A percentile compares a stretch with the other conserved stretches of the same genome.
Evolutionary conservation across 2,888 invertebrate species (phyloP).

Genomic region (Eueremaeus valkanovi): DNA sequence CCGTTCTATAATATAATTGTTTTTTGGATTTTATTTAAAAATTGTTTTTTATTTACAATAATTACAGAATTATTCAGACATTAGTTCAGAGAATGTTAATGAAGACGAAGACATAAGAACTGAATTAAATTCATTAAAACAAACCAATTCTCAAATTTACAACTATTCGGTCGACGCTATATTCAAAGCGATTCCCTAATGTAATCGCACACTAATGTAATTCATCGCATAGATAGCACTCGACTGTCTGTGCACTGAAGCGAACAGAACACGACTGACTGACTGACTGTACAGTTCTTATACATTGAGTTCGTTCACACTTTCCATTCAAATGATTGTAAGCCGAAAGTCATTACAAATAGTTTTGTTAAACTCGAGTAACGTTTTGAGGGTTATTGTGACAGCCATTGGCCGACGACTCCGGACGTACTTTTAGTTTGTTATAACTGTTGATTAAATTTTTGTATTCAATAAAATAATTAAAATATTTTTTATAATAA

Average conservation of each 20-base stretch:
- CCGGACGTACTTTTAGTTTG: slow-evolving; percentile 25
- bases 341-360: slow-evolving; percentile 1
- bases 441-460: slow-evolving; percentile 2
- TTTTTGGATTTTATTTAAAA: background rate
- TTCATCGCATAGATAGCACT: background rate
- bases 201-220: slow-evolving; percentile 4
- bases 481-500: background rate
- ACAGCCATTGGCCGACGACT: slow-evolving; percentile 6
- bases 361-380: slow-evolving; percentile 7
- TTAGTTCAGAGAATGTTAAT: background rate
- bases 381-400: slow-evolving; percentile 26
- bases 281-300: too few species aligned
- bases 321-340: background rate
- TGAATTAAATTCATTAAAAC: slow-evolving; percentile 9
- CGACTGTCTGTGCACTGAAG: background rate
- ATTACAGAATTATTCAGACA: slow-evolving; percentile 21
- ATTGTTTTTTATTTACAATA: slow-evolving; percentile 17
- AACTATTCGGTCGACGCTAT: slow-evolving; percentile 10
- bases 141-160: slow-evolving; percentile 3
- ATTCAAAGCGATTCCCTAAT: slow-evolving; percentile 19
- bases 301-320: slow-evolving; percentile 26
- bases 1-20: background rate
- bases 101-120: background rate
- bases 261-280: background rate
- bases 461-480: background rate